Base-by-base conservation (phyloP, 1,140 invertebrate genomes). In the Habropoda laboriosa region DNA sequence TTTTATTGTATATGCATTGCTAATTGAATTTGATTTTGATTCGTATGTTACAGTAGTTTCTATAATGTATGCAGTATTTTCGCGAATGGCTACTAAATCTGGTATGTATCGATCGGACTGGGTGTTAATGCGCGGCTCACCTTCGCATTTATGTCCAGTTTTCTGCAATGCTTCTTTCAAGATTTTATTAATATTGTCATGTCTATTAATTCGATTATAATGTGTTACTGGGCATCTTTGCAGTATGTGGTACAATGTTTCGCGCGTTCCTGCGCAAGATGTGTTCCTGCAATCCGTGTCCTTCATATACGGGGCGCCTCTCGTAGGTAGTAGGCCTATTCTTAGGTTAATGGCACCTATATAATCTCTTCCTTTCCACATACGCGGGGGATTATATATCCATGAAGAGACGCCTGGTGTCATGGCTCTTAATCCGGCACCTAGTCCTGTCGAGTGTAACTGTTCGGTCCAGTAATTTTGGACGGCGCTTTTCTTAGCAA, bases 311-410 rank as follows among this genome's bases (percentile, higher is more conserved):
- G 66, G 66, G 0, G 66, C 66, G 1, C 66, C 66, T 27, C 55
- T 68, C 0, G 67, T 70, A 0, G 67, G 67, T 3, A 70, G 38
- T 0, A 70, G 49, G 0, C 67, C 67, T 1, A 70, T 70, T 40
- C 67, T 40, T 16, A 70, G n/a, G 1, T 70, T 40, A 1, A 70
- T 40, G 5, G 67, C 67, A 0, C 51, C 51, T 27, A 70, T 55
- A 40, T 70, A 70, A 55, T 70, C 67, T 3, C 51, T 38, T 0
- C 67, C 67, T 18, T 55, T 70, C 67, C 67, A 70, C 1, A 27
- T 18, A 0, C 27, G 6, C 0, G 67, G 67, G 1, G 67, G 67
- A 4, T 55, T 2, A 16, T 55, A 70, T 0, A 70, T 70, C 49
- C 67, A 70, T 2, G 47, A 45, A 18, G 45, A 51, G 1, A 51